Evolutionary conservation across 2,888 invertebrate genomes (phyloP), one percentile per base, ranked within the genome.

Genomic region (Ormia ochracea): DNA sequence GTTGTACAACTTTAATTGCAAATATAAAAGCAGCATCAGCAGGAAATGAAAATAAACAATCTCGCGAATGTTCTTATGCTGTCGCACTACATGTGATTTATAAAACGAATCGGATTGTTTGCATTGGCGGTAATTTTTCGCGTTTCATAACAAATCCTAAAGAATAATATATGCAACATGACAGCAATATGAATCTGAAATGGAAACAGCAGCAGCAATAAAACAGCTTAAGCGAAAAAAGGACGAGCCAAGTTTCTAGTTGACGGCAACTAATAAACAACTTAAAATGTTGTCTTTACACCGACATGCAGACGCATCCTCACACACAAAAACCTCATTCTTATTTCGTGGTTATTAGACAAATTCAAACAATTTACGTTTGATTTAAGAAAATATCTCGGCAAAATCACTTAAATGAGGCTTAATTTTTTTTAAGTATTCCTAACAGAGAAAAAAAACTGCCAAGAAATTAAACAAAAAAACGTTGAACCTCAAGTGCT

Each of bases 131-230:
- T 76, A 80, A 76, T 80, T 76, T 72, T 75, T 72, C 41, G 75
- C 66, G 26, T 72, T 72, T 70, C 54, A 75, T 66, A 79, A 61
- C 52, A 75, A 79, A 79, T 74, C 75, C 75, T 45, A 33, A 80
- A 72, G 41, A 50, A 70, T 63, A 63, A 77, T 77, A 77, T 63
- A 63, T 61, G 38, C 28, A 48, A 59, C 54, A 38, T 12, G 31
- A 52, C 21, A 43, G 3, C 1, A 28, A 28, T 50, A 28, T 43
- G 28, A 56, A 63, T 52, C 54, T 50, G 41, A 54, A 58, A 50
- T 45, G 33, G n/a, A 31, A n/a, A 31, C 17, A 43, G 9, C 14
- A 36, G 3, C 26, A 41, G n/a, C 41, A 19, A 36, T 12, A 45
- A 56, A 14, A 45, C 28, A 33, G 17, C 4, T 38, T 33, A 54